Percentiles rank a stretch among this genome's conserved stretches.
These are phyloP conservation scores for Nemurella pictetii DNA, from an alignment of 2,888 invertebrate genomes.

Conservation along the genomic window DNA sequence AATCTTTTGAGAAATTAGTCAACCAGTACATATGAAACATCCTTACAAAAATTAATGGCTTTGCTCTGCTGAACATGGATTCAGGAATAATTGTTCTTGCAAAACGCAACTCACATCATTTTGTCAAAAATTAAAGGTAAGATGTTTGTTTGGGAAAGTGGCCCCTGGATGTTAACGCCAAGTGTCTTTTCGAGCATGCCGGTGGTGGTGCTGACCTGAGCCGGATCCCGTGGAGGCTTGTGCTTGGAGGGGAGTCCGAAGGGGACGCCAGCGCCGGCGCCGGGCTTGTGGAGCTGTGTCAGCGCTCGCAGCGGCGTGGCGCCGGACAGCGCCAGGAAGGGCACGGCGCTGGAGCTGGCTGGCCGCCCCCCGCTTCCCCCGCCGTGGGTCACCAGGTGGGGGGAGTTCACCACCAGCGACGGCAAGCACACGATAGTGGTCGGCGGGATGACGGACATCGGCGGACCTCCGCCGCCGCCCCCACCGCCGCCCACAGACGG, in stretches of 20 bases:
- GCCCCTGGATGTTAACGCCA: too few species aligned
- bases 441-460: slow-evolving; percentile 58
- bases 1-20: too few species aligned
- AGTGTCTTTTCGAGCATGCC: not conserved
- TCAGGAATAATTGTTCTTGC: too few species aligned
- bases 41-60: too few species aligned
- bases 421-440: slow-evolving; percentile 58
- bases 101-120: too few species aligned
- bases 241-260: slow-evolving; percentile 46
- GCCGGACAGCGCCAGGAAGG: slow-evolving; percentile 56
- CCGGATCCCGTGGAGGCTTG: slow-evolving; percentile 33
- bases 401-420: slow-evolving; percentile 45
- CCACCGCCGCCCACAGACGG: slow-evolving; percentile 51
- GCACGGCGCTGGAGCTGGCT: slow-evolving; percentile 56
- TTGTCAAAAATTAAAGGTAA: too few species aligned
- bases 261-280: slow-evolving; percentile 44
- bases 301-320: slow-evolving; percentile 57
- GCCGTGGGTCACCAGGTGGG: slow-evolving; percentile 23
- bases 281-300: slow-evolving; percentile 49
- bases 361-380: slow-evolving; percentile 44
- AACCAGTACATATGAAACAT: too few species aligned
- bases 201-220: slow-evolving; percentile 33
- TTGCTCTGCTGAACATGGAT: too few species aligned
- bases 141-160: too few species aligned
- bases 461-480: slow-evolving; percentile 56